A percentile compares a stretch with the other conserved stretches of the same genome.
These are phyloP conservation scores for Arrhopalites spinosus DNA, from an alignment of 2,888 invertebrate species.

Conservation along the genomic window DNA sequence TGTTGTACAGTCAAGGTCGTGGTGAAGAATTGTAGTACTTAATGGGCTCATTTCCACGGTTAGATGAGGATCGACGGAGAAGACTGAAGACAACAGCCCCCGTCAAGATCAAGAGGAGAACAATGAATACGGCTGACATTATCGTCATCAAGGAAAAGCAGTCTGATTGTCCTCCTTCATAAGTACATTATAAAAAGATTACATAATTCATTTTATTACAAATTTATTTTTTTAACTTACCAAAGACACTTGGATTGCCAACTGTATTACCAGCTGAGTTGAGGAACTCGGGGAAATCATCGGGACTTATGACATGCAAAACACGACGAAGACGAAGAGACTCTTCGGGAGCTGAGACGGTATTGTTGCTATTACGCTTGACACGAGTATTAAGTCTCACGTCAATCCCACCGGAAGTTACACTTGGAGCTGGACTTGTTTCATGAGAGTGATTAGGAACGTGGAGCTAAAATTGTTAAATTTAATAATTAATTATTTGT, in stretches of 20 bases:
- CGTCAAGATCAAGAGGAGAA: constrained; percentile 16
- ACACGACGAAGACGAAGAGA: constrained; percentile 50
- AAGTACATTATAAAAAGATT: neutral
- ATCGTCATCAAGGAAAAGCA: constrained; percentile 31
- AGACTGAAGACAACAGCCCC: constrained; percentile 11
- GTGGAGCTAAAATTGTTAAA: constrained; percentile 45
- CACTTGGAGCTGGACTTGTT: neutral
- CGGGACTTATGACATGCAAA: constrained; percentile 53
- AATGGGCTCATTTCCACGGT: neutral
- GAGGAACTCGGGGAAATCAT: constrained; percentile 52
- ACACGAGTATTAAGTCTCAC: neutral
- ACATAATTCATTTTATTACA: neutral
- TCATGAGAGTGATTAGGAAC: constrained; percentile 40
- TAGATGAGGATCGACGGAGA: neutral
- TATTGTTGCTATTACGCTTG: neutral
- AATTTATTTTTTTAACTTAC: neutral
- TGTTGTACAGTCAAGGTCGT: constrained; percentile 10
- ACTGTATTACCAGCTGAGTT: constrained; percentile 1
- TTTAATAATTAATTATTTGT: no score
- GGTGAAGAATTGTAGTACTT: constrained; percentile 10
- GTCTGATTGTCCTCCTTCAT: constrained; percentile 7
- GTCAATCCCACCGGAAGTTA: constrained; percentile 22
- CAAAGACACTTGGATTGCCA: neutral
- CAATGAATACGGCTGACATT: constrained; percentile 30
- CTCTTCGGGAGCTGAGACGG: constrained; percentile 35